Evolutionary conservation across 35 echinoderm and acorn worm species (phyloP).

Genomic region (Heliocidaris erythrogramma): DNA sequence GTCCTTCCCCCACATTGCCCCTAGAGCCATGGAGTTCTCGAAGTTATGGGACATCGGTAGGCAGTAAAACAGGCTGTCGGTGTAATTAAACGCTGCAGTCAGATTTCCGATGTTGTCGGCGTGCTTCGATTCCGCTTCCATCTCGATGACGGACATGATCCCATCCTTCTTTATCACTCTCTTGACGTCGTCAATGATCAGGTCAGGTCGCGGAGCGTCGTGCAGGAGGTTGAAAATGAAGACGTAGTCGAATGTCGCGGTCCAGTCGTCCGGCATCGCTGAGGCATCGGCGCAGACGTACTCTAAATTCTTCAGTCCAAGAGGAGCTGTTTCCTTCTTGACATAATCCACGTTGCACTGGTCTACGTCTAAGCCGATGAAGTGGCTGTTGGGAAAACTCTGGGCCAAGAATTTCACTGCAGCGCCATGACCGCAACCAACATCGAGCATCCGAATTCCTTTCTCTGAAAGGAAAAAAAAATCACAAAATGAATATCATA

Average conservation of each 20-base stretch:
- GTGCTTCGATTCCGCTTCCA: conserved; percentile 72
- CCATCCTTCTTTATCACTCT: conserved; percentile 79
- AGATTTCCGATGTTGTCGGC: conserved; percentile 83
- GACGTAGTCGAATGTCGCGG: conserved; percentile 78
- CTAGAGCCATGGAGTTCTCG: conserved; percentile 68
- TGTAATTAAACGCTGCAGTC: conserved; percentile 76
- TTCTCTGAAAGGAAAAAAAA: conserved; percentile 53
- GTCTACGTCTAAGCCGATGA: conserved; percentile 85
- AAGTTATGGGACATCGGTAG: conserved; percentile 81
- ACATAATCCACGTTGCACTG: conserved; percentile 67
- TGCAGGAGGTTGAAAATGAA: conserved; percentile 83
- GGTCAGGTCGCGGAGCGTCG: conserved; percentile 76
- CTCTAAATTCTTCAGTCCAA: conserved; percentile 74
- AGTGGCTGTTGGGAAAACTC: conserved; percentile 78
- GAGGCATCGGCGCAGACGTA: conserved; percentile 77
- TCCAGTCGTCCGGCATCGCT: conserved; percentile 68
- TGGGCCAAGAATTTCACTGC: conserved; percentile 73
- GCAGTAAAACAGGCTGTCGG: conserved; percentile 94
- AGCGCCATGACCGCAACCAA: conserved; percentile 85
- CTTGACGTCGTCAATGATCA: conserved; percentile 66
- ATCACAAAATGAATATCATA: too few species aligned
- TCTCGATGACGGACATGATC: conserved; percentile 76
- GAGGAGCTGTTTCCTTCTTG: conserved; percentile 47
- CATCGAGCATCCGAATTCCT: conserved; percentile 74
- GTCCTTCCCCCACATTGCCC: conserved; percentile 93